Evolutionary conservation across 2,113 vertebrate species (phyloP).

Genomic region (Ondatra zibethicus): DNA sequence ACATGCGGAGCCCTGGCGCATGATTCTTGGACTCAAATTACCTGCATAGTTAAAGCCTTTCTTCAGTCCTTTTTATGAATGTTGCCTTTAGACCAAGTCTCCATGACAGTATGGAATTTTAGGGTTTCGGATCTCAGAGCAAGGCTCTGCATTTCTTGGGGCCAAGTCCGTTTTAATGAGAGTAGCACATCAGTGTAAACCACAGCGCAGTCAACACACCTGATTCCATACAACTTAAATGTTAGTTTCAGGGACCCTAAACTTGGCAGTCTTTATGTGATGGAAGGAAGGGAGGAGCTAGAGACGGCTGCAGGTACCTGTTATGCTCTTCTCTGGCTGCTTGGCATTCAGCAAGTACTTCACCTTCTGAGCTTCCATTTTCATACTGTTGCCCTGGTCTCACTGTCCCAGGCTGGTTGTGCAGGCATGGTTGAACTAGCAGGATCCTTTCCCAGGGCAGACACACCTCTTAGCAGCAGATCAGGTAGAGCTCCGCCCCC

Average conservation of each 20-base stretch:
- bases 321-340: not conserved
- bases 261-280: not conserved
- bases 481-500: not conserved
- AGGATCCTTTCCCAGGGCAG: not conserved
- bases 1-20: not conserved
- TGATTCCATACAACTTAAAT: not conserved
- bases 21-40: not conserved
- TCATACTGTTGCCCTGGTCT: not conserved
- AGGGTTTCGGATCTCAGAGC: not conserved
- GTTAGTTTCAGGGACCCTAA: slow-evolving; percentile 38
- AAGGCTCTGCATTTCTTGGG: not conserved
- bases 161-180: slow-evolving; percentile 35
- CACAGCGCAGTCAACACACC: not conserved
- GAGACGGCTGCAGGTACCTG: not conserved
- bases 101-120: not conserved
- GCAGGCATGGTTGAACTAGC: not conserved
- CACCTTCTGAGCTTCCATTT: not conserved
- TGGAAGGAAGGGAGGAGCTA: not conserved
- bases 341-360: not conserved
- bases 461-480: too few relatives aligned
- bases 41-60: not conserved
- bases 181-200: not conserved
- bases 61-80: not conserved
- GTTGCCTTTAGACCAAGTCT: not conserved
- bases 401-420: not conserved